A percentile compares a stretch with the other conserved stretches of the same genome.
These are phyloP conservation scores for Scyliorhinus canicula DNA, from an alignment of 2,797 vertebrate species.

Conservation along the genomic window DNA sequence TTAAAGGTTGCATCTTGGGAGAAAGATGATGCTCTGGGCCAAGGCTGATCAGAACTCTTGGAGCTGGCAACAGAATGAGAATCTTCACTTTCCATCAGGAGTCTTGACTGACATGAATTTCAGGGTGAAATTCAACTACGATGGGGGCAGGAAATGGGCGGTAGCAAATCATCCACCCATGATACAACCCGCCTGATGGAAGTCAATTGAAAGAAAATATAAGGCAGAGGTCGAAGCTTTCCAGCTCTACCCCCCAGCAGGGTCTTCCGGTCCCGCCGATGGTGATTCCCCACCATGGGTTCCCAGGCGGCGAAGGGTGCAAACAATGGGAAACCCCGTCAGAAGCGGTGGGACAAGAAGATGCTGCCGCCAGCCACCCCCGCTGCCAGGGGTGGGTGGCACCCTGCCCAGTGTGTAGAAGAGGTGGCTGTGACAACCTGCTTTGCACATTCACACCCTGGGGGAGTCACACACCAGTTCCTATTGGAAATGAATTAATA, in stretches of 20 bases:
- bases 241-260: too few species aligned
- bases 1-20: background rate
- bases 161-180: background rate
- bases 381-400: too few species aligned
- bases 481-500: background rate
- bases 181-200: background rate
- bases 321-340: too few species aligned
- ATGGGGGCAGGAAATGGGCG: background rate
- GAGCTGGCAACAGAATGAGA: background rate
- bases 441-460: background rate
- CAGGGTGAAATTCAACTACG: background rate
- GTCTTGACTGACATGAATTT: background rate
- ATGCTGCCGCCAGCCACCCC: too few species aligned
- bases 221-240: background rate
- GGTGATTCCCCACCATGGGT: too few species aligned
- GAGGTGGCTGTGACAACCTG: background rate
- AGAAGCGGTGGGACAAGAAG: too few species aligned
- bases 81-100: background rate
- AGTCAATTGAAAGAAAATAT: background rate
- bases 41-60: background rate
- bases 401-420: background rate
- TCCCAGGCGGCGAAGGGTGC: too few species aligned
- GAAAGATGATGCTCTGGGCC: background rate
- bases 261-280: too few species aligned
- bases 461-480: background rate